Evolutionary conservation across 2,113 vertebrate species (phyloP), one percentile per base, ranked within the genome.

Genomic region (Meles meles): DNA sequence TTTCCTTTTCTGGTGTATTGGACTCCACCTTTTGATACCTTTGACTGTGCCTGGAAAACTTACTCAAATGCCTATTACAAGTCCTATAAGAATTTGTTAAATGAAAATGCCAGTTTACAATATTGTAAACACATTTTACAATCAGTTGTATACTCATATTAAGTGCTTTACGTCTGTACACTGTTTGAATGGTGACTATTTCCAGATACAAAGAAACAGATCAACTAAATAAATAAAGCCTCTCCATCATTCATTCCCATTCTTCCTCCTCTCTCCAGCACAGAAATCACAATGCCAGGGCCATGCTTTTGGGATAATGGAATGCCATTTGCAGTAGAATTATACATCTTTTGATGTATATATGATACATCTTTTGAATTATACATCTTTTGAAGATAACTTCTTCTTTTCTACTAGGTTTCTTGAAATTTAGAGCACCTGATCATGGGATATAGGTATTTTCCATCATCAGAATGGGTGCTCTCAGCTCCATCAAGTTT

Each of bases 51-150:
- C 74, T 71, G n/a, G 52, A 4, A 42, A 71, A 59, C 27, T 84
- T 97, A 55, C 88, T 95, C 81, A 93, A 94, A 65, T 49, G 52
- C 11, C 42, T 52, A 69, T 81, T 97, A 76, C 74, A 90, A 55
- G 93, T 90, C 61, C 27, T 44, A 92, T 84, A 96, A 79, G 20
- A 90, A 87, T 21, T 55, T 57, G 20, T 59, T 61, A 39, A 94
- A 91, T 91, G 5, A 71, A 85, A 82, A 96, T 52, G 9, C 7
- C 23, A 18, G 9, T 81, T 84, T 42, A 49, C 4, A 71, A 8
- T 71, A 57, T 65, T 79, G 21, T 77, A 63, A 86, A 55, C 3
- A 59, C 1, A 81, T 59, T 85, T 79, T 96, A 12, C 20, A 55
- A 42, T 85, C 10, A 44, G 1, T 59, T 81, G 5, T 82, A 10